These are phyloP conservation scores for Tolmerus cingulatus DNA, from an alignment of 2,888 invertebrate genomes.

Conservation along the genomic window DNA sequence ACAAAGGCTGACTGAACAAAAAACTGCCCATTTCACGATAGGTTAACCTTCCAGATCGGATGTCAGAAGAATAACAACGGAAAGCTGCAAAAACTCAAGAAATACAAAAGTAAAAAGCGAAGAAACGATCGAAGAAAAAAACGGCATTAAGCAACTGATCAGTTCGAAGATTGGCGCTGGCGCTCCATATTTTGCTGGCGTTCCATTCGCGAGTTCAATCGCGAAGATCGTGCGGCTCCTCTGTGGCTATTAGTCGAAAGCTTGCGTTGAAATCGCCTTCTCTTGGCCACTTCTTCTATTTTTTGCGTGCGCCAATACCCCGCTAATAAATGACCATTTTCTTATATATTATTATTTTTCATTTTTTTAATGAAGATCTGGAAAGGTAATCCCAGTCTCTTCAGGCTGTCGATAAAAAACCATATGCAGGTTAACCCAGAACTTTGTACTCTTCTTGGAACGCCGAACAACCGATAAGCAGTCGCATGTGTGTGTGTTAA, in stretches of 20 bases:
- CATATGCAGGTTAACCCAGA: background rate
- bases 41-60: constrained; percentile 26
- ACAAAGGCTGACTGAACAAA: constrained; percentile 13
- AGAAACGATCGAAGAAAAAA: background rate
- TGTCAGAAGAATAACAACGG: constrained; percentile 27
- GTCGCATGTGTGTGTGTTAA: background rate
- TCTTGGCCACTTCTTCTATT: background rate
- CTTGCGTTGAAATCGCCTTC: background rate
- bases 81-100: background rate
- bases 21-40: constrained; percentile 33
- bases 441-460: background rate
- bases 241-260: background rate
- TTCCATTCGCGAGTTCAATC: background rate
- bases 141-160: background rate
- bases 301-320: background rate
- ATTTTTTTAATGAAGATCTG: background rate
- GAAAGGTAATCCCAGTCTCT: background rate
- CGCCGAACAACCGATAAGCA: background rate
- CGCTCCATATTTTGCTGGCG: background rate
- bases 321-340: background rate
- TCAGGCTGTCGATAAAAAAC: background rate
- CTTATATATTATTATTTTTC: background rate
- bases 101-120: background rate
- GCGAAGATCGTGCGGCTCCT: background rate
- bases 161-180: constrained; percentile 5